phyloP scores from a whole-genome alignment of 2,113 vertebrate species.

The Ibidorhyncha struthersii region DNA sequence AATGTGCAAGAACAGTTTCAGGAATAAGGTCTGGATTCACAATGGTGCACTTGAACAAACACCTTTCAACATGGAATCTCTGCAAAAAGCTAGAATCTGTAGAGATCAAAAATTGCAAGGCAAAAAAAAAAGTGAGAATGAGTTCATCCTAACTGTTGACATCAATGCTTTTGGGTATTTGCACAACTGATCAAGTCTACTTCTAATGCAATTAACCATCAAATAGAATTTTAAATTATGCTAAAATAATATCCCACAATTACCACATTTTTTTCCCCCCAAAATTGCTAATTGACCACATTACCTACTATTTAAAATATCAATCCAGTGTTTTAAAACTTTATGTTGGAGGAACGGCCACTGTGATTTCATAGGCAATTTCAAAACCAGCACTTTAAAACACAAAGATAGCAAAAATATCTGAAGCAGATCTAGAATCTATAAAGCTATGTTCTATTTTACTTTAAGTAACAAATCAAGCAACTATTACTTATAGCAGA shows the following conservation, averaged over 20 bases:
- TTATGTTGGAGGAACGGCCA: constrained; percentile 7
- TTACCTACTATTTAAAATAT: constrained; percentile 3
- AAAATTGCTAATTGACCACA: constrained; percentile 12
- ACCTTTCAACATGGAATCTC: background rate
- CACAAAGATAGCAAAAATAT: constrained; percentile 64
- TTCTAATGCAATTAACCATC: constrained; percentile 38
- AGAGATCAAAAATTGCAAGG: constrained; percentile 5
- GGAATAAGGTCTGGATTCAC: constrained; percentile 18
- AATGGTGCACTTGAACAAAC: constrained; percentile 27
- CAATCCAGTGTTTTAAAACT: constrained; percentile 15
- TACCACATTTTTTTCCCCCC: background rate
- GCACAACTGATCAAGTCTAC: constrained; percentile 31
- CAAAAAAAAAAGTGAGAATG: background rate
- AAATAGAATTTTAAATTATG: constrained; percentile 12
- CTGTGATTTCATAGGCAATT: constrained; percentile 24
- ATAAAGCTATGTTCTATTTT: constrained; percentile 67
- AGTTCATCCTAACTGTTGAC: background rate
- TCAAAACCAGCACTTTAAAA: constrained; percentile 58
- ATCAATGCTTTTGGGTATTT: constrained; percentile 31
- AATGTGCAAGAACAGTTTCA: background rate
- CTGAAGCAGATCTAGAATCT: constrained; percentile 49
- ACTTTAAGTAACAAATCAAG: constrained; percentile 68
- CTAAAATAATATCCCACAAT: constrained; percentile 25
- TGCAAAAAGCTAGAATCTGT: background rate
- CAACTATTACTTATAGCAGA: constrained; percentile 49